Evolutionary conservation across 2,888 invertebrate species (phyloP), one percentile per base, ranked within the genome.

Genomic region (Apoda limacodes): DNA sequence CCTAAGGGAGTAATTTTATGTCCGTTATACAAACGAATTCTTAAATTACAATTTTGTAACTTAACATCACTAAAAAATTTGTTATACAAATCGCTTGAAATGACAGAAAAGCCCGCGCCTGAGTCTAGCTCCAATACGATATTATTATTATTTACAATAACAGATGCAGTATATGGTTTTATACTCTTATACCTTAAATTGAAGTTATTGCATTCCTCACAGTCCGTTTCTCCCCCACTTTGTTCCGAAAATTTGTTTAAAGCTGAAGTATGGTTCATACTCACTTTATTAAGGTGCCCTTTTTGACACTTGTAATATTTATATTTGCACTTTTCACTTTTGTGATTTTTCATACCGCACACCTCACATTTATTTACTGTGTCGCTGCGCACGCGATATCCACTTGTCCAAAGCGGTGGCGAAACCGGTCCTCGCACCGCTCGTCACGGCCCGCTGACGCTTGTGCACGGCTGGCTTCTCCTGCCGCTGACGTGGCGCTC

Each of bases 231-330:
- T 24, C 20, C 3, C 21, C 30, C 9, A 24, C 25, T 4, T 9
- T 2, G 3, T 9, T 14, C 11, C 17, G 12, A 9, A 19, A 9
- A 7, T 32, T 25, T 5, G 11, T n/a, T 2, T 14, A 15, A 13
- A 29, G 15, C 17, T 2, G 25, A 22, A 17, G 17, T 22, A 9
- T 15, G 21, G 13, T 11, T 15, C n/a, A 19, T 9, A 24, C 34
- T 34, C 20, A 35, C 28, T 19, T 39, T 39, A 12, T 35, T 33
- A 13, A 39, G 15, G 28, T 39, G 39, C 3, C 39, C 39, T 13
- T 36, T 39, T 23, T 23, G 29, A 20, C 35, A 39, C 25, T 13
- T 17, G 13, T 36, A 36, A 21, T 15, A 28, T 21, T 32, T 34
- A 26, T 25, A 40, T 10, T 30, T 22, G 23, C 40, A 40, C 26